phyloP scores from a whole-genome alignment of 2,797 vertebrate species.

The Yasuhikotakia modesta region DNA sequence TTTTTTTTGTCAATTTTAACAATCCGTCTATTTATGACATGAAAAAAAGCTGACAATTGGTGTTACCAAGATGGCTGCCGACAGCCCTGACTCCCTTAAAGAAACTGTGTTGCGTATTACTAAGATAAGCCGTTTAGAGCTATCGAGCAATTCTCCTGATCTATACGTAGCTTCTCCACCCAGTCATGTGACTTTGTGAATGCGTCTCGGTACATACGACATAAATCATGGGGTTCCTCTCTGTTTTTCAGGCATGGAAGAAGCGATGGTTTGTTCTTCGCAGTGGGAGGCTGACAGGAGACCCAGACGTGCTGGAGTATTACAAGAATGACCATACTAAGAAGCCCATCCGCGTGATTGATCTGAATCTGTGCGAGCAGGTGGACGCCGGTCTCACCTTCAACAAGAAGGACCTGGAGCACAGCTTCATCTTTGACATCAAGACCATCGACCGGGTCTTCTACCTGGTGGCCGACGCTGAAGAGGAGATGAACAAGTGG shows the following conservation, averaged over 20 bases:
- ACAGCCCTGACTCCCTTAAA: neutral
- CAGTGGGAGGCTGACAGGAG: slow-evolving; percentile 94
- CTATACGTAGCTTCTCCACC: neutral
- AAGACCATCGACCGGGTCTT: slow-evolving; percentile 97
- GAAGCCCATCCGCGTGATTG: slow-evolving; percentile 98
- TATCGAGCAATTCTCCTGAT: neutral
- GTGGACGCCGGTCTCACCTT: slow-evolving; percentile 97
- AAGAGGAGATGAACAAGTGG: slow-evolving; percentile 99
- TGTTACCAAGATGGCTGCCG: neutral
- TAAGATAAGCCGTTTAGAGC: neutral
- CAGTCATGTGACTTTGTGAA: neutral
- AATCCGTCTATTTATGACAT: too few species aligned
- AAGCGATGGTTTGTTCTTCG: slow-evolving; percentile 98
- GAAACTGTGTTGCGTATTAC: neutral
- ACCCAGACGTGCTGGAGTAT: slow-evolving; percentile 97
- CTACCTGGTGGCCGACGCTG: slow-evolving; percentile 97
- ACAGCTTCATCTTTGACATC: slow-evolving; percentile 99
- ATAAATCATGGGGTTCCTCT: neutral
- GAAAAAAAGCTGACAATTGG: neutral
- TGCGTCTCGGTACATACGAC: neutral
- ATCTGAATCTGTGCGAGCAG: slow-evolving; percentile 98
- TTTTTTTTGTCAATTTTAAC: too few species aligned
- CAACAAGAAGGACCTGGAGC: slow-evolving; percentile 98
- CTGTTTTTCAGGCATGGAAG: slow-evolving; percentile 90
- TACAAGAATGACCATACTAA: slow-evolving; percentile 99